Conservation (phyloP, 2,113 vertebrate genomes). For the Oreochromis niloticus region DNA sequence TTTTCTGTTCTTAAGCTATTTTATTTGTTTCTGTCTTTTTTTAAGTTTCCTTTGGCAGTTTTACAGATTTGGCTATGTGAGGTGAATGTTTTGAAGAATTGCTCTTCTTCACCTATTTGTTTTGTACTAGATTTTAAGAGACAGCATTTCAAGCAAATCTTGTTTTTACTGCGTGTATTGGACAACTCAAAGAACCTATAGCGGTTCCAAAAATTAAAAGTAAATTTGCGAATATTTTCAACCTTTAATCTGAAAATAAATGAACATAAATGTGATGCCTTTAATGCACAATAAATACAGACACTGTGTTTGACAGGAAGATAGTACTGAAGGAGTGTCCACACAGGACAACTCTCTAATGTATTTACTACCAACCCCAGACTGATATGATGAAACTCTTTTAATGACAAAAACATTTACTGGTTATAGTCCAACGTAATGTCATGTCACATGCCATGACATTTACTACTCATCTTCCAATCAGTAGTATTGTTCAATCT, state of each 20-base stretch:
- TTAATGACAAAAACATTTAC: too few species aligned
- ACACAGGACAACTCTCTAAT: not conserved
- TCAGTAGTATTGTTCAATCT: not conserved
- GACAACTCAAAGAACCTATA: not conserved
- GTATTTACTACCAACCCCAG: not conserved
- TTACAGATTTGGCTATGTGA: not conserved
- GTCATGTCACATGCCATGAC: too few species aligned
- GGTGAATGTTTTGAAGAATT: not conserved
- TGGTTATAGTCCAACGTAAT: too few species aligned
- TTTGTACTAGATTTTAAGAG: not conserved
- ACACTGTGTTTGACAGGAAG: not conserved
- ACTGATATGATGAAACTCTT: too few species aligned
- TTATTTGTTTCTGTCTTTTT: not conserved
- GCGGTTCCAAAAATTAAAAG: not conserved
- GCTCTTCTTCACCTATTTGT: not conserved
- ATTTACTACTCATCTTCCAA: not conserved
- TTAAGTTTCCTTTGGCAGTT: not conserved
- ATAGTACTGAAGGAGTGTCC: not conserved
- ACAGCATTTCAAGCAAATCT: not conserved
- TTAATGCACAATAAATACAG: not conserved
- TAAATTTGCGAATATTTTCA: not conserved
- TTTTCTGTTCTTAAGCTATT: not conserved
- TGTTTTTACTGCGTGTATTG: not conserved
- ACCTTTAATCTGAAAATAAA: not conserved
- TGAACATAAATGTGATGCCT: not conserved